Evolutionary conservation across 2,888 invertebrate species (phyloP).

Genomic region (Dynastes hyllus): DNA sequence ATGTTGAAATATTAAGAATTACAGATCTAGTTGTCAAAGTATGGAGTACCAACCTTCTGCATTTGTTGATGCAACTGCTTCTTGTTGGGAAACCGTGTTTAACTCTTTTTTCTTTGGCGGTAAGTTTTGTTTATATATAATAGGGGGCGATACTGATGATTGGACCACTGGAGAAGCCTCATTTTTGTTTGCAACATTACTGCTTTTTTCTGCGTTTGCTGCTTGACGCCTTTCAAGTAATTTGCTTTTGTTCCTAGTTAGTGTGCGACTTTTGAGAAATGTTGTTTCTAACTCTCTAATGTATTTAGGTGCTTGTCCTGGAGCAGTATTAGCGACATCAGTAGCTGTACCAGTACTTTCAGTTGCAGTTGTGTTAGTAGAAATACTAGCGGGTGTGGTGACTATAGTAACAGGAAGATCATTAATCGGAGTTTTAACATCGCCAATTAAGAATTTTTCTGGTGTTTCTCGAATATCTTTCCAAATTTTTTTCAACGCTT

Average conservation of each 20-base stretch:
- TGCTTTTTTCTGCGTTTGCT: neutral
- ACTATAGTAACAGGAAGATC: too few relatives aligned
- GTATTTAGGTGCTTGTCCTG: neutral
- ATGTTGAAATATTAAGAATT: neutral
- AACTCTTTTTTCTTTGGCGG: neutral
- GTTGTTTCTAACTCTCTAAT: neutral
- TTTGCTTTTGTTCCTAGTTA: neutral
- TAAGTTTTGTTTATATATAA: neutral
- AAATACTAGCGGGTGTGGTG: too few relatives aligned
- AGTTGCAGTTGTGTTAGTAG: too few relatives aligned
- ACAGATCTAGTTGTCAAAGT: neutral
- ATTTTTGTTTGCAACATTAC: neutral
- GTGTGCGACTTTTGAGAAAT: neutral
- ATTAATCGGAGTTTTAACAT: neutral
- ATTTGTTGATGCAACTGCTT: neutral
- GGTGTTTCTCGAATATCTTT: neutral
- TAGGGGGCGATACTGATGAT: neutral
- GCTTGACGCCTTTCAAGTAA: neutral
- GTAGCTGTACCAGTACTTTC: too few relatives aligned
- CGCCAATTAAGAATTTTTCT: neutral
- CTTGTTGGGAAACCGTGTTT: neutral
- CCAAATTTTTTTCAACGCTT: neutral
- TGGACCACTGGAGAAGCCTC: neutral
- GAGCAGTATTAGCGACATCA: too few relatives aligned
- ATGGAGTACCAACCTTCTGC: neutral